Conservation (phyloP, 2,888 invertebrate genomes). For the Cataglyphis rosenhaueri region DNA sequence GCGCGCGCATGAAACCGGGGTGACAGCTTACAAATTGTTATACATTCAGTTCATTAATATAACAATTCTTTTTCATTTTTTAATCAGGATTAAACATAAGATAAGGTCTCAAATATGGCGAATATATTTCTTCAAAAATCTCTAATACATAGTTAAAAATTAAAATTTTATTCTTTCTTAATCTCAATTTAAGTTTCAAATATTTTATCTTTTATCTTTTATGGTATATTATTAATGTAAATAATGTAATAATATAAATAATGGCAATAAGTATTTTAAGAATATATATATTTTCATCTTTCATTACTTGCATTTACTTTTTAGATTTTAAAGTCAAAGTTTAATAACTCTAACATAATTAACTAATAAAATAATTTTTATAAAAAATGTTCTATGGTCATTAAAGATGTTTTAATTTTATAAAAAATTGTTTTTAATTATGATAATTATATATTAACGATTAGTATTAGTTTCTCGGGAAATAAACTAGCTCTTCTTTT, state of each 20-base stretch:
- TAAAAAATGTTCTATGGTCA: not conserved
- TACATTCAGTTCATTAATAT: conserved; percentile 2
- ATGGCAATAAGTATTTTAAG: not conserved
- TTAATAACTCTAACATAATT: not conserved
- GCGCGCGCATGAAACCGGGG: conserved; percentile 27
- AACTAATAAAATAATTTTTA: not conserved
- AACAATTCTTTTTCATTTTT: not conserved
- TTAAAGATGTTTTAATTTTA: not conserved
- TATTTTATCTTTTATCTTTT: not conserved
- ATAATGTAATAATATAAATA: not conserved
- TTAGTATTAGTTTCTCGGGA: not conserved
- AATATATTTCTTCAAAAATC: not conserved
- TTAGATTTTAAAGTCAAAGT: not conserved
- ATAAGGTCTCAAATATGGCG: not conserved
- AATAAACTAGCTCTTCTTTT: not conserved
- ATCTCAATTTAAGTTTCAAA: not conserved
- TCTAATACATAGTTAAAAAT: not conserved
- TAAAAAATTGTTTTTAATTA: not conserved
- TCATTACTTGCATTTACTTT: not conserved
- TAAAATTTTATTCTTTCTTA: not conserved
- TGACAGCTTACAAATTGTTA: conserved; percentile 19
- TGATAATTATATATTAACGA: not conserved
- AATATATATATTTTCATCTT: not conserved
- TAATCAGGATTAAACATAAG: not conserved
- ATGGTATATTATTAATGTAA: not conserved